These are phyloP conservation scores for Glareola pratincola DNA, from an alignment of 2,113 vertebrate genomes.

Conservation along the genomic window DNA sequence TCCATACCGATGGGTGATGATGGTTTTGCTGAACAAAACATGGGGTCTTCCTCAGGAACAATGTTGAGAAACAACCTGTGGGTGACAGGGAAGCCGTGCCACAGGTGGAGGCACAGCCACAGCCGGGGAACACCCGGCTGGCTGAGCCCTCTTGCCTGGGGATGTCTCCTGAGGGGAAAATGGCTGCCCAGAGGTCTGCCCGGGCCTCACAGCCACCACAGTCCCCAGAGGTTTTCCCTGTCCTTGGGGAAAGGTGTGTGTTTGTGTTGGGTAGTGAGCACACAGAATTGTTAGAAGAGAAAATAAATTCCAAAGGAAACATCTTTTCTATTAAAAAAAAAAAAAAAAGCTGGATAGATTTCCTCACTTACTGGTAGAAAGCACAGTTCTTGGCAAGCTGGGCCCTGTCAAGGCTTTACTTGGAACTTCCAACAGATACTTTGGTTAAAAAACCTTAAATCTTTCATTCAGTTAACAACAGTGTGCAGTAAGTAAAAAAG, in stretches of 20 bases:
- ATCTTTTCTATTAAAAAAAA: background rate
- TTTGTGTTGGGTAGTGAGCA: constrained; percentile 33
- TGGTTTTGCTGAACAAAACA: background rate
- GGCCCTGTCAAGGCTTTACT: constrained; percentile 26
- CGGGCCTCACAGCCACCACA: rapidly evolving
- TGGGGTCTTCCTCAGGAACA: background rate
- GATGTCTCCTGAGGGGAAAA: background rate
- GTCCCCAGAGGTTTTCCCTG: background rate
- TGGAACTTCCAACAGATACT: constrained; percentile 41
- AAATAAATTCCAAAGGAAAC: background rate
- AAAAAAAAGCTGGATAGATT: background rate
- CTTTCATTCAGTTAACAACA: background rate
- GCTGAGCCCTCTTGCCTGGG: no score
- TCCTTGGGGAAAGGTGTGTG: constrained; percentile 36
- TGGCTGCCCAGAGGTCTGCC: rapidly evolving
- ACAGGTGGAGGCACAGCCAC: rapidly evolving
- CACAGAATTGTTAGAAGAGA: background rate
- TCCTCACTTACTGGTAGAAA: constrained; percentile 53
- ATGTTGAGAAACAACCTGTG: rapidly evolving
- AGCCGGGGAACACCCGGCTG: rapidly evolving
- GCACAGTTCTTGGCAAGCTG: constrained; percentile 48
- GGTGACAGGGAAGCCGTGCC: rapidly evolving
- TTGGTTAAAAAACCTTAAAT: constrained; percentile 49
- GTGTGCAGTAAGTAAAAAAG: background rate
- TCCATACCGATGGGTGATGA: rapidly evolving